Evolutionary conservation across 1,140 invertebrate species (phyloP), one percentile per base, ranked within the genome.

Genomic region (Holotrichia oblita): DNA sequence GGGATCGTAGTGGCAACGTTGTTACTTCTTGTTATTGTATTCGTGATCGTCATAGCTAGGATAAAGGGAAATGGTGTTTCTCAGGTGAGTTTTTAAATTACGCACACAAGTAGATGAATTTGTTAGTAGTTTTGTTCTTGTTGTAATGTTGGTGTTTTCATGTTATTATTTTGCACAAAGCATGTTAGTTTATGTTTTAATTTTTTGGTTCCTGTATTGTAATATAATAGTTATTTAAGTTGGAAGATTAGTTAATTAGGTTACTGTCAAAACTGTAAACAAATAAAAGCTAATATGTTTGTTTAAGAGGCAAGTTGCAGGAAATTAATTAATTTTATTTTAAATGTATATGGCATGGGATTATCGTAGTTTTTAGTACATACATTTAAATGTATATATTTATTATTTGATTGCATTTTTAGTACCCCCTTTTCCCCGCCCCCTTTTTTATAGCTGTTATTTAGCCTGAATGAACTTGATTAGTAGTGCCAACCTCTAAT

Each of bases 41-140:
- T 92, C 78, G 85, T 94, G 27, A 81, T 93, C n/a, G 88, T 94
- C 59, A 94, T 94, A 85, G 94, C 94, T 64, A 92, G 93, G 81
- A 90, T 92, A 64, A 94, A 74, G 93, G 93, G 82, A 90, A 93
- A 86, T 95, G 94, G 94, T 95, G 94, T 87, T 95, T 95, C 85
- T 93, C 92, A 87, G 93, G 94, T 95, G 88, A 93, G 92, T 93
- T 77, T 34, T 12, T 12, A 27, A 0, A 34, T 72, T 40, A n/a
- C 64, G 9, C 22, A n/a, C 34, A n/a, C 10, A 59, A 48, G 6
- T 22, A 20, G 59, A 27, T 77, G 8, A 17, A 20, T 14, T n/a
- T n/a, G n/a, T n/a, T 75, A 42, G 20, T 75, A 17, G 73, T n/a
- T 75, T 34, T 34, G 27, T 34, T 34, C 27, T 34, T 41, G 73